Evolutionary conservation across 2,888 invertebrate species (phyloP).

Genomic region (Andrena minutula): DNA sequence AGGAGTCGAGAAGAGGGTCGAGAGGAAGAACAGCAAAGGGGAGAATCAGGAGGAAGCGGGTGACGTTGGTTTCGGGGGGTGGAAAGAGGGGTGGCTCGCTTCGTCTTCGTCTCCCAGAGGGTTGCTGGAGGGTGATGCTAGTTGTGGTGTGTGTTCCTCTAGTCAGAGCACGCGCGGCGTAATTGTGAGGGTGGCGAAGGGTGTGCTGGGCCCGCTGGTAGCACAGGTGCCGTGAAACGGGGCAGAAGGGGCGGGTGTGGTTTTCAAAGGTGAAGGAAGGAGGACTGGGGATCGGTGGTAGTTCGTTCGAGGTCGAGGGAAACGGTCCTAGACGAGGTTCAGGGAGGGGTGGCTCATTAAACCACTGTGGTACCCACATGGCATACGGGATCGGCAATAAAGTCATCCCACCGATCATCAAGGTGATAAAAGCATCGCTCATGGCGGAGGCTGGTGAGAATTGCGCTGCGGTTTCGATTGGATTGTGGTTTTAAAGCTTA

Average conservation of each 20-base stretch:
- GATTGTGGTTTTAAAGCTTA: background rate
- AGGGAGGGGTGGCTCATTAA: conserved; percentile 66
- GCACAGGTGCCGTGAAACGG: conserved; percentile 59
- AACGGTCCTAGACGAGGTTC: conserved; percentile 46
- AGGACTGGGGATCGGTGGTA: conserved; percentile 52
- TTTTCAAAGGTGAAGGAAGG: conserved; percentile 45
- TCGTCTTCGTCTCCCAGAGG: conserved; percentile 26
- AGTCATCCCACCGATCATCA: conserved; percentile 81
- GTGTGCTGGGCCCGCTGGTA: conserved; percentile 67
- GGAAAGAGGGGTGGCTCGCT: conserved; percentile 3
- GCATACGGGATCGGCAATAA: conserved; percentile 82
- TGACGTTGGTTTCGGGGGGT: conserved; percentile 1
- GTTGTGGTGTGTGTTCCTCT: conserved; percentile 80
- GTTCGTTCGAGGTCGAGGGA: conserved; percentile 47
- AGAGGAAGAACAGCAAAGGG: conserved; percentile 47
- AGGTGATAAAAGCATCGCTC: conserved; percentile 75
- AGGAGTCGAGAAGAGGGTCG: conserved; percentile 21
- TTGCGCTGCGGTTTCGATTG: conserved; percentile 47
- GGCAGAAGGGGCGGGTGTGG: conserved; percentile 18
- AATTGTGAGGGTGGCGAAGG: conserved; percentile 82
- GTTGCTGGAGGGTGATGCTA: conserved; percentile 55
- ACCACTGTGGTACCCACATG: conserved; percentile 74
- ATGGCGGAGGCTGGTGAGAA: conserved; percentile 65
- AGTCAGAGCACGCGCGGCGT: conserved; percentile 84
- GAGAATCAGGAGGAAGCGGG: conserved; percentile 26